Evolutionary conservation across 2,113 vertebrate genomes (phyloP).

Genomic region (Corythornis vintsioides): DNA sequence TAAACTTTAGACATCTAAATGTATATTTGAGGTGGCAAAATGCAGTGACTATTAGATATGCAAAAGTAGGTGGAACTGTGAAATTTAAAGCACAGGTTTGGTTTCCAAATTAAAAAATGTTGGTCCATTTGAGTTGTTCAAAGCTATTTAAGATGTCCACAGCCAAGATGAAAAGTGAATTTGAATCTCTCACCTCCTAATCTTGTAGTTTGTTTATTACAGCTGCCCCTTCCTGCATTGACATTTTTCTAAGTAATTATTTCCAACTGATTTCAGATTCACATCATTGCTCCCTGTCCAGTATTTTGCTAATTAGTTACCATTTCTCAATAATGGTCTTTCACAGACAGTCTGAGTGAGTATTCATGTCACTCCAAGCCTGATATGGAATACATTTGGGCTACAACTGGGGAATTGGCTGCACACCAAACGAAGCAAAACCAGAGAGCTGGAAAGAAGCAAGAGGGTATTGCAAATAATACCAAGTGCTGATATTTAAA

Average conservation of each 20-base stretch:
- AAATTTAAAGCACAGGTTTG: background rate
- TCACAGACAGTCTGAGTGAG: background rate
- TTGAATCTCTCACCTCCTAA: background rate
- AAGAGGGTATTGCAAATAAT: background rate
- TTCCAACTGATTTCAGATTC: background rate
- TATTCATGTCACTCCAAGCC: background rate
- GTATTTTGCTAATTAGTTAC: background rate
- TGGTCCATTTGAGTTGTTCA: background rate
- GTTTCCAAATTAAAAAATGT: background rate
- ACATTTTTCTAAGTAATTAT: background rate
- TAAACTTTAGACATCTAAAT: background rate
- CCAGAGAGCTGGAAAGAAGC: background rate
- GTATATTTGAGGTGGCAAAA: background rate
- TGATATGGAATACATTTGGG: background rate
- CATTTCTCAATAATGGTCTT: background rate
- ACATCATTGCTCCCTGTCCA: accelerated
- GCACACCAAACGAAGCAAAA: background rate
- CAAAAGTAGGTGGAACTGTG: background rate
- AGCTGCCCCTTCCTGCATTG: background rate
- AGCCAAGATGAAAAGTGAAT: background rate
- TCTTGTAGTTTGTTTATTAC: background rate
- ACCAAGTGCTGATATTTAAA: background rate
- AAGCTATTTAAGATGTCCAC: background rate
- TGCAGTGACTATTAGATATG: background rate
- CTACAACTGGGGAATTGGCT: background rate